Evolutionary conservation across 2,888 invertebrate species (phyloP), one percentile per base, ranked within the genome.

Genomic region (Aproaerema taeniolella): DNA sequence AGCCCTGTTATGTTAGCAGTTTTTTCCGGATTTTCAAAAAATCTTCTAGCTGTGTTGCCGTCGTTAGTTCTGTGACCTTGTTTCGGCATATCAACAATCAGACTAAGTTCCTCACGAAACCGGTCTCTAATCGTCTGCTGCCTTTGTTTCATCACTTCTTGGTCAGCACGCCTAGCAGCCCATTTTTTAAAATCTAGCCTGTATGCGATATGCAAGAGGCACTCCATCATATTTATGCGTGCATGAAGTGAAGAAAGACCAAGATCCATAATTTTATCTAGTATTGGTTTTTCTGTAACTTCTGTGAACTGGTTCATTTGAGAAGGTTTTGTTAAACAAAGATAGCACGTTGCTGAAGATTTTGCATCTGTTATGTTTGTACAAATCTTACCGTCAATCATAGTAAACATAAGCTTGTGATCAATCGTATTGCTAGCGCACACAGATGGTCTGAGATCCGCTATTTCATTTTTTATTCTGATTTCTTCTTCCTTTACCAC

Each of bases 1-100:
- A 50, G 16, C 6, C 49, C 46, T 17, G 46, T 52, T 7, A 51
- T 49, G 6, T 32, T 42, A 20, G 52, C 51, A 31, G 47, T 48
- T 43, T 47, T 50, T 9, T 44, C 24, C 6, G 49, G 43, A 35
- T 25, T 25, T 30, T 42, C 41, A 42, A 48, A 44, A 28, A 46
- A 43, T 13, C 32, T 28, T 37, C 43, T 11, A 9, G 43, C 42
- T 28, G 39, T 43, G 15, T 44, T 44, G 9, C 40, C 46, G 13
- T 46, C 46, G 10, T 44, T 44, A 3, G 40, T 42, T 16, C 44
- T 44, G 1, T 9, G 26, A 5, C 45, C 48, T 43, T 48, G 39
- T 29, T 48, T 45, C 1, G 43, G 43, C 1, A 38, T n/a, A 34
- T 45, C 45, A 8, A 48, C 39, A n/a, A 45, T 30, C 2, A 45